These are phyloP conservation scores for Phragmatobia fuliginosa DNA, from an alignment of 2,888 invertebrate genomes.

Conservation along the genomic window DNA sequence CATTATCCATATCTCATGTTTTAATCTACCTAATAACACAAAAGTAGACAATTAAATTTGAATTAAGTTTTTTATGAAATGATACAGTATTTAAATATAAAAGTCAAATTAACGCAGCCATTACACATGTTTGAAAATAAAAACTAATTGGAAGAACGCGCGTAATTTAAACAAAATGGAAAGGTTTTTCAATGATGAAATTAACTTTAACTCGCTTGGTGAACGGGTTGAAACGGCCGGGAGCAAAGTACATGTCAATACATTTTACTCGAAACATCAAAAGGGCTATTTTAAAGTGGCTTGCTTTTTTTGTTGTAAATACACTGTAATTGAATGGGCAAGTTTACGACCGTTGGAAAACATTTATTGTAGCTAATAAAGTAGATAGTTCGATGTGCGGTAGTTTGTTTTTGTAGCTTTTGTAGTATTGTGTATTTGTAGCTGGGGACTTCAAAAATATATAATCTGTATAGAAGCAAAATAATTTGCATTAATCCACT, in stretches of 20 bases:
- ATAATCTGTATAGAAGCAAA: too few species aligned
- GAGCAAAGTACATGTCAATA: slow-evolving; percentile 64
- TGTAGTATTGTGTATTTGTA: too few species aligned
- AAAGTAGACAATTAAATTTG: not conserved
- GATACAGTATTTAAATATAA: slow-evolving; percentile 3
- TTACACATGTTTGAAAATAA: slow-evolving; percentile 33
- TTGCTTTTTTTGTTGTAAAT: slow-evolving; percentile 64
- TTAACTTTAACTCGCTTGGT: slow-evolving; percentile 53
- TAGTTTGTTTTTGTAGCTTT: too few species aligned
- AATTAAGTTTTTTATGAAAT: not conserved
- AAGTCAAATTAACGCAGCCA: slow-evolving; percentile 15
- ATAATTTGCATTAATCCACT: too few species aligned
- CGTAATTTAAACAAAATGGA: slow-evolving; percentile 48
- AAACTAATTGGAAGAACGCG: slow-evolving; percentile 33
- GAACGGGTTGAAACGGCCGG: slow-evolving; percentile 51
- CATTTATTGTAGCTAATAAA: slow-evolving; percentile 62
- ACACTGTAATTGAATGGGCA: slow-evolving; percentile 72
- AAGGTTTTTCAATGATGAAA: slow-evolving; percentile 58
- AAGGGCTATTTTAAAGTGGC: slow-evolving; percentile 74
- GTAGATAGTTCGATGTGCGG: slow-evolving; percentile 54
- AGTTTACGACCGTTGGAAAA: slow-evolving; percentile 69
- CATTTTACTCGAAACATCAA: slow-evolving; percentile 65
- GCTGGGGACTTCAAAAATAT: too few species aligned
- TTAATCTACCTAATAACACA: not conserved
- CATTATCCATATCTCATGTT: not conserved